Percentiles rank a stretch among this genome's conserved stretches.
Evolutionary conservation across 2,888 invertebrate genomes (phyloP).

Genomic region (Dexiosoma caninum): DNA sequence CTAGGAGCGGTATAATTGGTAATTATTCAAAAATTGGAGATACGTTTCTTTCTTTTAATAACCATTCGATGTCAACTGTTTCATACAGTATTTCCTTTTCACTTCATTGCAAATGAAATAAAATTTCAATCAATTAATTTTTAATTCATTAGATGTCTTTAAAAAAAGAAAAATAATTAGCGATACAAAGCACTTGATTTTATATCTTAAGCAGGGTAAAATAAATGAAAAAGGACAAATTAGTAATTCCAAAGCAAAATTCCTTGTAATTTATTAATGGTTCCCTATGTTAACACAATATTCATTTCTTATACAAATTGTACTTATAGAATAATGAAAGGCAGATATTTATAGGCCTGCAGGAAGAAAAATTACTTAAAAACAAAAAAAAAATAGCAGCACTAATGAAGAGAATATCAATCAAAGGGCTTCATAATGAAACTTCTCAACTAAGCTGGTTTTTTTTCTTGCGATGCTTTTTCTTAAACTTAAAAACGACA

Average conservation of each 20-base stretch:
- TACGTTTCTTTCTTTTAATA: too few species aligned
- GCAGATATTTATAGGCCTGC: not conserved
- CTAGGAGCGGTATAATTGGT: too few species aligned
- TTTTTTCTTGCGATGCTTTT: not conserved
- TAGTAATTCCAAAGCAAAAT: not conserved
- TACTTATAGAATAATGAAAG: not conserved
- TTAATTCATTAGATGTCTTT: too few species aligned
- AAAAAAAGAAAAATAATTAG: too few species aligned
- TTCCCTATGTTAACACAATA: not conserved
- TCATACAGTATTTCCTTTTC: too few species aligned
- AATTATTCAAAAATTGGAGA: too few species aligned
- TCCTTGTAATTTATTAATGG: constrained; percentile 27
- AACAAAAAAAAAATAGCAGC: not conserved
- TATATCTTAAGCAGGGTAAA: not conserved
- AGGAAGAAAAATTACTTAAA: not conserved
- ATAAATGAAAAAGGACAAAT: not conserved
- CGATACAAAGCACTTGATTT: not conserved
- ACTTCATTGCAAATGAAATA: too few species aligned
- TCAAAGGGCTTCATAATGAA: constrained; percentile 37
- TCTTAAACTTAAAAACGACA: too few species aligned
- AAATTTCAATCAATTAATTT: too few species aligned
- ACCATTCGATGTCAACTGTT: too few species aligned
- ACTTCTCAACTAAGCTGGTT: too few species aligned
- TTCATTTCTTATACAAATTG: not conserved
- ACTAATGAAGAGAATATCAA: constrained; percentile 32